Percentiles rank a stretch among this genome's conserved stretches.
Conservation (phyloP, 2,797 vertebrate genomes). For the Rallus crepitans region DNA sequence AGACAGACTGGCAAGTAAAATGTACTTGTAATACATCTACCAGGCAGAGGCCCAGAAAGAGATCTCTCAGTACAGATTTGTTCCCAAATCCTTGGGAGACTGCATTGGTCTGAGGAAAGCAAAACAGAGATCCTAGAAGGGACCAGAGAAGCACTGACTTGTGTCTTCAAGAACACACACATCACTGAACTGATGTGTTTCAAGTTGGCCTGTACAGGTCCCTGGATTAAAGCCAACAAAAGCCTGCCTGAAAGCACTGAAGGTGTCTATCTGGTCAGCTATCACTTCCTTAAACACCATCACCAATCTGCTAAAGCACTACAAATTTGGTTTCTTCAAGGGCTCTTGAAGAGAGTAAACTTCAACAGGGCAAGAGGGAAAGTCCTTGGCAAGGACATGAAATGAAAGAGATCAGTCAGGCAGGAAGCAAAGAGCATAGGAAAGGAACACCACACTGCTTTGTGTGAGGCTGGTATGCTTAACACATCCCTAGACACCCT, state of each 20-base stretch:
- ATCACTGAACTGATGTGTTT: neutral
- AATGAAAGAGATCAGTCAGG: neutral
- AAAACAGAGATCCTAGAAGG: neutral
- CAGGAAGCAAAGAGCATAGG: neutral
- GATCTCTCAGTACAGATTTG: neutral
- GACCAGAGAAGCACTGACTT: neutral
- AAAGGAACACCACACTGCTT: neutral
- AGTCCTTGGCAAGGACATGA: neutral
- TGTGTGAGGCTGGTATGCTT: neutral
- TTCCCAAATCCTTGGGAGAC: neutral
- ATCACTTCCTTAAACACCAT: neutral
- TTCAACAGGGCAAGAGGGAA: neutral
- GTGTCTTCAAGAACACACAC: neutral
- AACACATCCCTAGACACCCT: neutral
- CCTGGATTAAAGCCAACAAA: neutral
- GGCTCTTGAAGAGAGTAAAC: neutral
- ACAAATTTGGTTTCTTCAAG: neutral
- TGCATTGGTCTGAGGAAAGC: neutral
- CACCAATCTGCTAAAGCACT: neutral
- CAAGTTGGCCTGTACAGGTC: neutral
- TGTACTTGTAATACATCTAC: rapidly evolving
- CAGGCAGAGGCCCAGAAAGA: neutral
- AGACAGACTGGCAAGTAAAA: neutral
- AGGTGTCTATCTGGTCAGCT: neutral
- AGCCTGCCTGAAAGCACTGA: neutral